Percentiles rank a stretch among this genome's conserved stretches.
Conservation (phyloP, 2,797 vertebrate genomes). For the Lophius americanus region DNA sequence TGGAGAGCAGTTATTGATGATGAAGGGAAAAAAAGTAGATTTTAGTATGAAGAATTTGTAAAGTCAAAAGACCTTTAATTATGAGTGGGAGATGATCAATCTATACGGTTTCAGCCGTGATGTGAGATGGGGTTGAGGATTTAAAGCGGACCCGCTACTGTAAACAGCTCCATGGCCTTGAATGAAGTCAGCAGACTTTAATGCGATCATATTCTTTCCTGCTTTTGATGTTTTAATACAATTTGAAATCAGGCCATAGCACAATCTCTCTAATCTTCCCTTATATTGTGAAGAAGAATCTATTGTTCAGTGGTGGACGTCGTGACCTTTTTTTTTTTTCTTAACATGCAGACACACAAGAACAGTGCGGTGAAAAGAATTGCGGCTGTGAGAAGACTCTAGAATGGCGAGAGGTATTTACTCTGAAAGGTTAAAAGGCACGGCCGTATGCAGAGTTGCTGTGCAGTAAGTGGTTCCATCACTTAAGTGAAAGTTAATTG, state of each 20-base stretch:
- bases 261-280: conserved; percentile 47
- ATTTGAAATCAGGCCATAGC: conserved; percentile 45
- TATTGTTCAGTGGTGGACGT: conserved; percentile 61
- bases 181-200: conserved; percentile 46
- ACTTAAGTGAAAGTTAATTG: conserved; percentile 63
- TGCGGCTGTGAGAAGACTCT: conserved; percentile 42
- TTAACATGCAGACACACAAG: conserved; percentile 46
- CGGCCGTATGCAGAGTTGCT: conserved; percentile 32
- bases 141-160: conserved; percentile 38
- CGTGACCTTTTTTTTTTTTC: conserved; percentile 52
- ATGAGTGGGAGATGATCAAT: conserved; percentile 37
- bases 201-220: conserved; percentile 19
- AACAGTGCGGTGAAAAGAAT: conserved; percentile 22
- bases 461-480: conserved; percentile 58
- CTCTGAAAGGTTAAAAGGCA: conserved; percentile 68
- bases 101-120: conserved; percentile 44
- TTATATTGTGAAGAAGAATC: conserved; percentile 56
- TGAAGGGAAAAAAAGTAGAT: not conserved
- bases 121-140: conserved; percentile 53
- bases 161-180: conserved; percentile 54
- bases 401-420: conserved; percentile 65
- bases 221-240: conserved; percentile 52
- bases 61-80: conserved; percentile 37
- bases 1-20: conserved; percentile 12
- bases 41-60: conserved; percentile 30